Evolutionary conservation across 2,113 vertebrate genomes (phyloP), one percentile per base, ranked within the genome.

Genomic region (Nothocercus nigrocapillus): DNA sequence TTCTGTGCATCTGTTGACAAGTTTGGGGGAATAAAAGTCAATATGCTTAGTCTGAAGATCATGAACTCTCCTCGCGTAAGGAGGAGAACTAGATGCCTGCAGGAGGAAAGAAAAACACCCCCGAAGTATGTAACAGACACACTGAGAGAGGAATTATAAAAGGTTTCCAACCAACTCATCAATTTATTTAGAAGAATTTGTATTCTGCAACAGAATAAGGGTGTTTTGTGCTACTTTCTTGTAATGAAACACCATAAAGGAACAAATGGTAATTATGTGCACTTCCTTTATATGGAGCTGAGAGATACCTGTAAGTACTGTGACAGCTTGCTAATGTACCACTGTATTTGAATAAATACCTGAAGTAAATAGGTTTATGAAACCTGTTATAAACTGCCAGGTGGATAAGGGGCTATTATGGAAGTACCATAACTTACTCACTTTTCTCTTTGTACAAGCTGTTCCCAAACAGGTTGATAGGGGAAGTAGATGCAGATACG

Each of bases 311-410:
- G 62, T 85, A 94, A 96, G 88, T 90, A 85, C 90, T 82, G 67
- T 0, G 32, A 95, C 97, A 97, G 96, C 95, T 97, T 97, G 96
- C 90, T 96, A 97, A 97, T 95, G 89, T 49, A 87, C 69, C 63
- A 36, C 70, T 75, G 80, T 58, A 81, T 95, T 95, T 95, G 94
- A 91, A 93, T 90, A 93, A 93, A 96, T 88, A 96, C 83, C 86
- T 92, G 81, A 92, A 96, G 85, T 90, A 95, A 97, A 93, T 88
- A 93, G 12, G 10, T 67, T 93, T 92, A 90, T 93, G 95, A 93
- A 95, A 89, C 34, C 74, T 73, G 63, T 89, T 82, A 82, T 72
- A 93, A 94, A 91, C 63, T 84, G 56, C 85, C 89, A 94, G 95
- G 89, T 97, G 92, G 73, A 63, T 75, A 81, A 95, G 58, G 54